phyloP scores from a whole-genome alignment of 2,888 invertebrate species.

The Cephus rjabovi region DNA sequence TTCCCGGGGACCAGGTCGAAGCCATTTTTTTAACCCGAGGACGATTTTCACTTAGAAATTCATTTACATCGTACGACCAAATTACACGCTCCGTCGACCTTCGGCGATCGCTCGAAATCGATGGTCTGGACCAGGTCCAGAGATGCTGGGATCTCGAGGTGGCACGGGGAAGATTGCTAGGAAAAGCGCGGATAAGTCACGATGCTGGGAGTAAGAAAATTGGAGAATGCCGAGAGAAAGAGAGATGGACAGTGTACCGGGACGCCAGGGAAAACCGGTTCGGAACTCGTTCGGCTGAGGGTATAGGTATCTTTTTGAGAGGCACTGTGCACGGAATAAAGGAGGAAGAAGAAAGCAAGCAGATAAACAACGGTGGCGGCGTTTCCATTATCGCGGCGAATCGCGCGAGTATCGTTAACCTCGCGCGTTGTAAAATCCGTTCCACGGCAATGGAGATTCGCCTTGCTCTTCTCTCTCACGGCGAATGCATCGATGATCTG shows the following conservation, averaged over 20 bases:
- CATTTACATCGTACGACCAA: conserved; percentile 15
- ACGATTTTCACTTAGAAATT: conserved; percentile 44
- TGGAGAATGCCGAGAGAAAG: neutral
- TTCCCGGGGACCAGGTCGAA: neutral
- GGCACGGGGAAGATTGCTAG: neutral
- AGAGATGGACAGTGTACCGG: neutral
- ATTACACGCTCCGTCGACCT: neutral
- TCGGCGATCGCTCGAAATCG: neutral
- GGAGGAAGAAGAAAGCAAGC: neutral
- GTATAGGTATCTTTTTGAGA: neutral
- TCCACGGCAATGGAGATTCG: neutral
- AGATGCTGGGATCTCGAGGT: neutral
- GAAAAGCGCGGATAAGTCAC: neutral
- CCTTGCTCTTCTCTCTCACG: neutral
- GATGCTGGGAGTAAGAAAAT: conserved; percentile 4
- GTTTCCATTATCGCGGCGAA: neutral
- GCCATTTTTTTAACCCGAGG: neutral
- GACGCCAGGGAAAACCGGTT: neutral
- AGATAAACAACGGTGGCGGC: neutral
- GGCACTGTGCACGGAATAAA: neutral
- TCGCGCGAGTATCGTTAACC: neutral
- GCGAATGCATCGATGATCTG: neutral
- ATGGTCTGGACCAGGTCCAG: neutral
- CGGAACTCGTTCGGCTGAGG: neutral
- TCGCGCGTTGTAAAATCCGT: neutral